Base-by-base conservation (phyloP, 2,113 vertebrate genomes). In the Suncus etruscus region DNA sequence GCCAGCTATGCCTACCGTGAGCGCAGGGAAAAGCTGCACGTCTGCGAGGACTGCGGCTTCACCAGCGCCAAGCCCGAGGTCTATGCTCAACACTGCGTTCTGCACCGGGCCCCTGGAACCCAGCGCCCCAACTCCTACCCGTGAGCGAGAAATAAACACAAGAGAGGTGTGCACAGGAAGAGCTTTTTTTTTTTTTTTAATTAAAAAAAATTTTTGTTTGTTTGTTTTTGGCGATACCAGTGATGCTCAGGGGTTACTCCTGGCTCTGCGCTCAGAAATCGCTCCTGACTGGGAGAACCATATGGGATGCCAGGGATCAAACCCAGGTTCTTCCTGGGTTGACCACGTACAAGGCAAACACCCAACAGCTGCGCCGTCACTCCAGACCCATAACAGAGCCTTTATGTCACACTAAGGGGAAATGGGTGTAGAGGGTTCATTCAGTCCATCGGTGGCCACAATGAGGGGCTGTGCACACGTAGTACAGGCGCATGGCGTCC, bases 361-460 rank as follows among this genome's bases (percentile, higher is more conserved):
- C n/a, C n/a, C n/a, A n/a, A n/a, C n/a, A n/a, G n/a, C n/a, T n/a
- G n/a, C n/a, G n/a, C n/a, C n/a, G n/a, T n/a, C n/a, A n/a, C n/a
- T n/a, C n/a, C n/a, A n/a, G n/a, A n/a, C n/a, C n/a, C n/a, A n/a
- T n/a, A n/a, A n/a, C n/a, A 86, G 22, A 86, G 86, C 50, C 4
- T 95, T 96, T 95, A 95, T 97, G 93, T 86, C 24, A 72, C 20
- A 3, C 0, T 4, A 15, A 11, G 51, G n/a, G n/a, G 16, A 27
- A 25, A 74, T 18, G 29, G 18, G 31, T 27, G 78, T 14, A 29
- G 25, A 45, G 9, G 1, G 58, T 29, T 98, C 97, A 99, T 94
- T 99, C 99, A 0, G 99, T 99, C 99, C 99, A 99, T 86, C 98
- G 97, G 95, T 99, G 99, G 94, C 99, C 99, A 16, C 99, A 99